Evolutionary conservation across 2,888 invertebrate genomes (phyloP), one percentile per base, ranked within the genome.

Genomic region (Hylaea fasciaria): DNA sequence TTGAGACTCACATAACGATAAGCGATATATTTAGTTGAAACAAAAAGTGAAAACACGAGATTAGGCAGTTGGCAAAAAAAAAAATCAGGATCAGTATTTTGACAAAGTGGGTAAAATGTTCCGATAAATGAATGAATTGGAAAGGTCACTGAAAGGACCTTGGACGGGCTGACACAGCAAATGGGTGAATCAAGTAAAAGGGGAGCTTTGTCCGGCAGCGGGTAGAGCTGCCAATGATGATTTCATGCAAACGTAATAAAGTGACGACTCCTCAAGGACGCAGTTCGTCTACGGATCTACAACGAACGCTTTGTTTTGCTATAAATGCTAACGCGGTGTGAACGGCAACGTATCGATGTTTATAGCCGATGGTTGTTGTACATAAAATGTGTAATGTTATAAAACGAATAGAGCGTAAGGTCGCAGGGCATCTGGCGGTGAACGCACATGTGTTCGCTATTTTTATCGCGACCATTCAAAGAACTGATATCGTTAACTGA

Each of bases 361-460:
- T 83, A 83, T 79, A 80, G 78, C 70, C 70, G 62, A 68, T 70
- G 74, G 54, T 68, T 66, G 66, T 64, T 44, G 76, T 80, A 74
- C 73, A 78, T 81, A 77, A 78, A 81, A 77, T 65, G 68, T 67
- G 70, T 69, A 66, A 67, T 72, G 79, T 73, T 82, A 76, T 81
- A 81, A 81, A 86, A 74, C 76, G 76, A 72, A 72, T 78, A 66
- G 72, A 76, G 73, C 76, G 83, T 88, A 87, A 89, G 89, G 88
- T 91, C 89, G 83, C 87, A 86, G 88, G 91, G 91, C 91, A 91
- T 91, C 91, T 91, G 91, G 91, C 83, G 77, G 73, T 70, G 71
- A 74, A 70, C 79, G 77, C 79, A 80, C 87, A 87, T 87, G 84
- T 89, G 89, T 76, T 81, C 70, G 85, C 84, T 88, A 87, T 91